phyloP scores from a whole-genome alignment of 37 sponge, comb jelly and placozoan species.

The Aphrocallistes beatrix region DNA sequence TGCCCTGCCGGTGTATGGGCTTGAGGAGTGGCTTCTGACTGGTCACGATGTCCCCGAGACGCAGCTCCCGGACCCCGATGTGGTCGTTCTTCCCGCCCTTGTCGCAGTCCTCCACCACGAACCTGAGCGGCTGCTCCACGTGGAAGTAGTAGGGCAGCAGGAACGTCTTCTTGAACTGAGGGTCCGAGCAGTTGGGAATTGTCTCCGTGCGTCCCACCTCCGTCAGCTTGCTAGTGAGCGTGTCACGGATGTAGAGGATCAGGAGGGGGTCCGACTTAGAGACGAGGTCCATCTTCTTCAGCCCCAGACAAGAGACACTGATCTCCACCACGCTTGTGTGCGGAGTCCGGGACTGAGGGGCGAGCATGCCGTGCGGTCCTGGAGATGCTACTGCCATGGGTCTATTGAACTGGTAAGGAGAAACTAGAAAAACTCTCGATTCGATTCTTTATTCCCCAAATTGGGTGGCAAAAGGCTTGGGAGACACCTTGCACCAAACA shows the following conservation, averaged over 20 bases:
- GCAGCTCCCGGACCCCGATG: background rate
- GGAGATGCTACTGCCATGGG: conserved; percentile 8
- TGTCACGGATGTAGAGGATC: background rate
- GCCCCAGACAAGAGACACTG: background rate
- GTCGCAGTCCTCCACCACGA: background rate
- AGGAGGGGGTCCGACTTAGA: background rate
- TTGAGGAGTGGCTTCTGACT: background rate
- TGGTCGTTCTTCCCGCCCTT: background rate
- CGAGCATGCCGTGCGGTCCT: background rate
- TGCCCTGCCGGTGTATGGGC: background rate
- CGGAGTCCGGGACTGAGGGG: background rate
- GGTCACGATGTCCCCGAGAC: conserved; percentile 7
- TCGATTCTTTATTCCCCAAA: no score
- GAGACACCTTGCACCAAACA: no score
- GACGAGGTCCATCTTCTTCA: background rate
- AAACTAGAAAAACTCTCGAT: no score
- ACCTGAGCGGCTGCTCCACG: background rate
- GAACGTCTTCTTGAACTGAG: conserved; percentile 8
- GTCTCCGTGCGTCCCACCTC: background rate
- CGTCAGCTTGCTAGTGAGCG: background rate
- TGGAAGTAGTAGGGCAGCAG: conserved; percentile 4
- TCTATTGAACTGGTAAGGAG: background rate
- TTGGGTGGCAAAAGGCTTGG: no score
- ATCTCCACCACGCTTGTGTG: conserved; percentile 11
- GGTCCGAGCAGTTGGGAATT: background rate